Evolutionary conservation across 2,888 invertebrate species (phyloP).

Genomic region (Campoletis raptor): DNA sequence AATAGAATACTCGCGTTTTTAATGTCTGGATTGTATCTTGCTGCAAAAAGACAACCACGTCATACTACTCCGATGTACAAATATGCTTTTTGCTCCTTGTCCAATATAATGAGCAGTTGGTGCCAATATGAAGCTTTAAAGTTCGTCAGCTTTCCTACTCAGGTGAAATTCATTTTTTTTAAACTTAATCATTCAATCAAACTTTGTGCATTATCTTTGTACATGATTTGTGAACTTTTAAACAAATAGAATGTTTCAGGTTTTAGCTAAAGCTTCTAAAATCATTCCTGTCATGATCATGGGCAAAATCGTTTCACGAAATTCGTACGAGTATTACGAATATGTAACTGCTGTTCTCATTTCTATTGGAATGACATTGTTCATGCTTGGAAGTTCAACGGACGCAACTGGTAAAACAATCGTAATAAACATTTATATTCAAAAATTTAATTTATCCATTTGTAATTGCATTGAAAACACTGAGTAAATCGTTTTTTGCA

Average conservation of each 20-base stretch:
- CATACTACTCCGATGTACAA: slow-evolving; percentile 96
- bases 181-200: not conserved
- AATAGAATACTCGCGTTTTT: slow-evolving; percentile 95
- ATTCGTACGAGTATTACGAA: slow-evolving; percentile 95
- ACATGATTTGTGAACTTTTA: not conserved
- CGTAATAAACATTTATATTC: not conserved
- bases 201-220: not conserved
- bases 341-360: slow-evolving; percentile 96
- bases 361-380: slow-evolving; percentile 96
- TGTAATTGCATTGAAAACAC: not conserved
- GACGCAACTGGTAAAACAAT: slow-evolving; percentile 86
- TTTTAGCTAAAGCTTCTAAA: slow-evolving; percentile 98
- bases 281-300: slow-evolving; percentile 99
- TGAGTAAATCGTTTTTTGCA: not conserved
- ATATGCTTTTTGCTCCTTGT: slow-evolving; percentile 97
- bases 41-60: slow-evolving; percentile 87
- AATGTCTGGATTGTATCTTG: slow-evolving; percentile 89
- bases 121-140: slow-evolving; percentile 99
- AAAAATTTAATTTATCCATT: not conserved
- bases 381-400: slow-evolving; percentile 93
- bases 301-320: slow-evolving; percentile 96
- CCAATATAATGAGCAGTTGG: slow-evolving; percentile 99
- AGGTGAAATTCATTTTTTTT: slow-evolving; percentile 86
- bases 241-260: slow-evolving; percentile 81
- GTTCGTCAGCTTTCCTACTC: slow-evolving; percentile 99